Evolutionary conservation across 2,888 invertebrate species (phyloP), one percentile per base, ranked within the genome.

Genomic region (Carterocephalus palaemon): DNA sequence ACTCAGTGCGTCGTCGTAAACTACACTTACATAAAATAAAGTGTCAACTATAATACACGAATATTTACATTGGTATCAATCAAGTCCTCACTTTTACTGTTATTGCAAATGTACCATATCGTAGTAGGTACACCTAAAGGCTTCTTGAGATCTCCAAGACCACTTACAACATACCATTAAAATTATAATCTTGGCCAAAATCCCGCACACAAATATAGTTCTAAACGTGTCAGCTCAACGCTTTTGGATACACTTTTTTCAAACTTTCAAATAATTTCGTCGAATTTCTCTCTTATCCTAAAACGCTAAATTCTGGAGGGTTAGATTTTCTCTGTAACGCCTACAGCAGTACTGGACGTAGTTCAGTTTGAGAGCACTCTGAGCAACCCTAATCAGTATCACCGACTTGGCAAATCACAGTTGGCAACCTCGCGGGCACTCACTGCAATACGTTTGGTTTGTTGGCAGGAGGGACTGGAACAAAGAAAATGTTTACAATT

Each of bases 51-150:
- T 57, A 59, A 61, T 49, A 53, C 64, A 67, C 60, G 68, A 66
- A 66, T 82, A 82, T 83, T 78, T 83, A 83, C 82, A 80, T 62
- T 71, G 65, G 60, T 64, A 60, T 63, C 22, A 54, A 23, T 40
- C 51, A 57, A 55, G 54, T 53, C 57, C 53, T 57, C 57, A 59
- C 53, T 54, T 48, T 46, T 52, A 40, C 50, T 38, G 20, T 56
- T 64, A 61, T 62, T 62, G 61, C 64, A 56, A 32, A 33, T 40
- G 22, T 23, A 22, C 16, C 13, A 17, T 39, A 12, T 31, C 15
- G 13, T 38, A 15, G 20, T n/a, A n/a, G n/a, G n/a, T 20, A 36
- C 17, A 28, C 16, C 36, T 10, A 29, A 34, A 40, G 36, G 41
- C 29, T 20, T 16, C 1, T 26, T 48, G 51, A 54, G 51, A 52